Conservation (phyloP, 2,888 invertebrate species). For the Charanyca ferruginea region DNA sequence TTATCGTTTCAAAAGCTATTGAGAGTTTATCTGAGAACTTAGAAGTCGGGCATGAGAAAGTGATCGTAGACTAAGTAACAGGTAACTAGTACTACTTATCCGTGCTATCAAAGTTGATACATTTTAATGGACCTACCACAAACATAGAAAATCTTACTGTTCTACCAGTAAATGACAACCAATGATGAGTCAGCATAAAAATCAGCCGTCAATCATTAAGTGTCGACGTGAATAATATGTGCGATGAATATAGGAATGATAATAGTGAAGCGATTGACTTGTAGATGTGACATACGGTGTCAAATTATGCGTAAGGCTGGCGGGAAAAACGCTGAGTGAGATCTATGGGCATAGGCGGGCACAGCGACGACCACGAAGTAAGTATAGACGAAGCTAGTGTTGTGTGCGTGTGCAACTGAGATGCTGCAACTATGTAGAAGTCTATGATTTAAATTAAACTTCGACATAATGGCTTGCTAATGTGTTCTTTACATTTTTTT, state of each 20-base stretch:
- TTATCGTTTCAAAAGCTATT: too few species aligned
- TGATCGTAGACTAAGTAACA: neutral
- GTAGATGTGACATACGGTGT: constrained; percentile 43
- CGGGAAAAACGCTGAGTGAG: constrained; percentile 29
- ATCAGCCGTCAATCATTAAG: constrained; percentile 22
- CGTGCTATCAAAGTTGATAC: neutral
- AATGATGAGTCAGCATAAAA: constrained; percentile 19
- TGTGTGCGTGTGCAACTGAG: neutral
- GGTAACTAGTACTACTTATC: neutral
- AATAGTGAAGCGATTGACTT: constrained; percentile 54
- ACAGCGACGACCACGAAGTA: neutral
- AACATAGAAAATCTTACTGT: constrained; percentile 13
- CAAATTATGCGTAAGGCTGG: constrained; percentile 32
- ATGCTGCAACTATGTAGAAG: neutral
- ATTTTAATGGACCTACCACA: neutral
- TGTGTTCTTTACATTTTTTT: too few species aligned
- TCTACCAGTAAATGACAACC: constrained; percentile 3
- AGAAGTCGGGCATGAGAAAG: neutral
- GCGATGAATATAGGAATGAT: constrained; percentile 30
- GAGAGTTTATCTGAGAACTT: neutral
- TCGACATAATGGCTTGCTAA: too few species aligned
- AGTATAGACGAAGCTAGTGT: too few species aligned
- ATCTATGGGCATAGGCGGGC: constrained; percentile 7
- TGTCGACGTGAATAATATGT: constrained; percentile 30
- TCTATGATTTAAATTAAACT: neutral